phyloP scores from a whole-genome alignment of 2,888 invertebrate species.

The Lithophane semibrunnea region DNA sequence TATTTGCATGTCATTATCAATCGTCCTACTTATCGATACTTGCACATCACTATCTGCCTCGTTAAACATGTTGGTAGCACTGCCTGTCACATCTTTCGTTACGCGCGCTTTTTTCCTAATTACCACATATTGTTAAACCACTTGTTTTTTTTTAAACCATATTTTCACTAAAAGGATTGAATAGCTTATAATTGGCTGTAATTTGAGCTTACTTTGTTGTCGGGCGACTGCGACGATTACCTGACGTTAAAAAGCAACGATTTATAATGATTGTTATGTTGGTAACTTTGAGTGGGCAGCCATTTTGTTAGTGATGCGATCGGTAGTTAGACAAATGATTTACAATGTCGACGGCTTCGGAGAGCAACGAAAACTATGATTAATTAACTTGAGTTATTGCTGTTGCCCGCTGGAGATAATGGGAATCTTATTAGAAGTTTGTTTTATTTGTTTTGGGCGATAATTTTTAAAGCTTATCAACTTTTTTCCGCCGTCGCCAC shows the following conservation, averaged over 20 bases:
- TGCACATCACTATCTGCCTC: conserved; percentile 78
- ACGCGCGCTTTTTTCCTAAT: conserved; percentile 88
- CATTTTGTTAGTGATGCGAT: conserved; percentile 83
- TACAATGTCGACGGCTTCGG: conserved; percentile 77
- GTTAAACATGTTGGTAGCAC: conserved; percentile 85
- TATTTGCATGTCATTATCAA: conserved; percentile 69
- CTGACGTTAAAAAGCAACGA: conserved; percentile 82
- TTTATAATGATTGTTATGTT: conserved; percentile 82
- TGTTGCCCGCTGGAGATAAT: conserved; percentile 63
- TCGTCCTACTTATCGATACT: conserved; percentile 74
- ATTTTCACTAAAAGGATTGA: conserved; percentile 87
- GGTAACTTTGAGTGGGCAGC: conserved; percentile 78
- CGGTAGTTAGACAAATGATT: conserved; percentile 83
- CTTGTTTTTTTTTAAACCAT: conserved; percentile 76
- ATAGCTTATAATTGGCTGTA: conserved; percentile 90
- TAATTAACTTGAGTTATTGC: conserved; percentile 79
- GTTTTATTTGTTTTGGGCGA: conserved; percentile 57
- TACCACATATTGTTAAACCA: conserved; percentile 85
- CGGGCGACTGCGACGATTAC: conserved; percentile 82
- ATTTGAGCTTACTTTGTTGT: conserved; percentile 88
- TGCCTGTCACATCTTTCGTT: conserved; percentile 85
- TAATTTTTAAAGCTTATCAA: conserved; percentile 35
- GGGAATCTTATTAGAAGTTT: conserved; percentile 63
- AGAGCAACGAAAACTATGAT: conserved; percentile 78
- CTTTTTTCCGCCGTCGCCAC: conserved; percentile 27